Conservation (phyloP, 2,113 vertebrate species). For the Murina feae region DNA sequence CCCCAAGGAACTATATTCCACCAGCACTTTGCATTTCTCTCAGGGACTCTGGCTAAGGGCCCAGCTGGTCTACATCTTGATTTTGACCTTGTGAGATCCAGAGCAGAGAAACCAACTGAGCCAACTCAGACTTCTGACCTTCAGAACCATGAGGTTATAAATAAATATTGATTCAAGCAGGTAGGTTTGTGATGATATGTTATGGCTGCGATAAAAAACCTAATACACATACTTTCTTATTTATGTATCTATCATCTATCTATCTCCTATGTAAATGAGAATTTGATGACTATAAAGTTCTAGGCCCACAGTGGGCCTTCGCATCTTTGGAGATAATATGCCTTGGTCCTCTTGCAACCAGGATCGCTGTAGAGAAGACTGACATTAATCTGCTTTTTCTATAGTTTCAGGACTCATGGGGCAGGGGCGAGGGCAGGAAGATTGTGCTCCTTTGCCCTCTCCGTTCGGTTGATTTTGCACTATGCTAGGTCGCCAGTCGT, state of each 20-base stretch:
- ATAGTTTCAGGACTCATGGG: neutral
- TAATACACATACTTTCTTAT: neutral
- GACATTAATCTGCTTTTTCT: neutral
- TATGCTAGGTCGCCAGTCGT: accelerated
- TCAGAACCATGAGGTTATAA: neutral
- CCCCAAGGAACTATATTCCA: neutral
- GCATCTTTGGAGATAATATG: neutral
- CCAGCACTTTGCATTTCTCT: neutral
- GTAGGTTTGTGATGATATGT: neutral
- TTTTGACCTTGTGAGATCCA: neutral
- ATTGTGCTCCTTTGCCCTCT: neutral
- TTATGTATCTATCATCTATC: too few species aligned
- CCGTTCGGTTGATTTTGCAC: neutral
- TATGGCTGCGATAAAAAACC: neutral
- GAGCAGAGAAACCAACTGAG: neutral
- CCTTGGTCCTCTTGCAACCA: neutral
- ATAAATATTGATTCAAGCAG: neutral
- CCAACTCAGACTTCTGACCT: neutral
- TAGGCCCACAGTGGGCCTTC: neutral
- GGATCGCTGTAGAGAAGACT: neutral
- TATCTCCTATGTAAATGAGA: neutral
- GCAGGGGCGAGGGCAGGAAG: neutral
- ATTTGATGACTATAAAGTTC: neutral
- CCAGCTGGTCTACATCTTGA: neutral
- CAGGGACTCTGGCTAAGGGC: neutral